phyloP scores from a whole-genome alignment of 2,113 vertebrate species.

The Campylomormyrus numenius region DNA sequence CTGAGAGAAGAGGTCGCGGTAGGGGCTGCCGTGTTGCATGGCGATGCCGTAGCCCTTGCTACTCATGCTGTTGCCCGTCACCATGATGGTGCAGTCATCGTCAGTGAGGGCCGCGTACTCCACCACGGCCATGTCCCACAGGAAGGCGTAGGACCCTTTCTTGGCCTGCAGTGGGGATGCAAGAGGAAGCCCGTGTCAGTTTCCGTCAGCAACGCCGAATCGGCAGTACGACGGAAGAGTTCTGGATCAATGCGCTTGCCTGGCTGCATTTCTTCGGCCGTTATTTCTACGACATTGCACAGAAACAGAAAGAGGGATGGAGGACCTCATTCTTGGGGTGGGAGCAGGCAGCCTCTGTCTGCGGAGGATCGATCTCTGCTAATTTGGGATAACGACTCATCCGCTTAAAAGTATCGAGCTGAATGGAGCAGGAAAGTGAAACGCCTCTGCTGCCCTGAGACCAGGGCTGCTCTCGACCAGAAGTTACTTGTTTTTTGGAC shows the following conservation, averaged over 20 bases:
- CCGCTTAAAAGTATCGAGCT: not conserved
- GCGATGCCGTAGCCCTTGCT: conserved; percentile 96
- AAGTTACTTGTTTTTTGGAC: not conserved
- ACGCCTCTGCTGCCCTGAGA: not conserved
- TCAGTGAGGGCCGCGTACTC: conserved; percentile 90
- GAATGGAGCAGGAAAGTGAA: not conserved
- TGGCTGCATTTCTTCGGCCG: not conserved
- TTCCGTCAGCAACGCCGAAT: not conserved
- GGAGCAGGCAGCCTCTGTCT: not conserved
- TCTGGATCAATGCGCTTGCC: not conserved
- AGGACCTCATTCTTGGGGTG: not conserved
- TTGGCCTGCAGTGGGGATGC: conserved; percentile 68
- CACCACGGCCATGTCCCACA: conserved; percentile 95
- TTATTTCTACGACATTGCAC: not conserved
- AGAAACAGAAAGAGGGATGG: not conserved
- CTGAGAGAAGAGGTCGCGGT: conserved; percentile 94
- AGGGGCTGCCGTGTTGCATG: conserved; percentile 96
- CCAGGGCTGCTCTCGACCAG: not conserved
- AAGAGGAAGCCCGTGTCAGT: not conserved
- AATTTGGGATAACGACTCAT: conserved; percentile 2
- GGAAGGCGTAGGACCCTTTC: conserved; percentile 85
- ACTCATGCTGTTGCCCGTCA: conserved; percentile 83
- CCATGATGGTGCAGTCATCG: conserved; percentile 86
- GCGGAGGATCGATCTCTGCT: not conserved
- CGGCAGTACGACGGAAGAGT: not conserved